phyloP scores from a whole-genome alignment of 2,797 vertebrate genomes.

The Dryobates pubescens region DNA sequence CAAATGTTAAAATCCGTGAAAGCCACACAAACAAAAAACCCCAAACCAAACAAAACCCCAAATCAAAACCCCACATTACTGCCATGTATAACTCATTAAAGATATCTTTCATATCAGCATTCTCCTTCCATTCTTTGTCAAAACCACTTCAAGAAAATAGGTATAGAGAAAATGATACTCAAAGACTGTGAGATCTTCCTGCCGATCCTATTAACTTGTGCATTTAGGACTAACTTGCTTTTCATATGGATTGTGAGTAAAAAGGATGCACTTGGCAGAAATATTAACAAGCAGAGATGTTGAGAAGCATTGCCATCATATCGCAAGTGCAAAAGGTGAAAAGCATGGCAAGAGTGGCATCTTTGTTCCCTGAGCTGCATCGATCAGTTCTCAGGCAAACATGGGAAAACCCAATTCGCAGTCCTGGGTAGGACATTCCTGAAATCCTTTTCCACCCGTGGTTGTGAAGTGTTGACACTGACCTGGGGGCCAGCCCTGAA shows the following conservation, averaged over 20 bases:
- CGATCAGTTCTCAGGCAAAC: not conserved
- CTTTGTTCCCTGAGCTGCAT: not conserved
- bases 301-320: not conserved
- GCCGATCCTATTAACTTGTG: not conserved
- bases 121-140: not conserved
- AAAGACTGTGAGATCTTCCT: not conserved
- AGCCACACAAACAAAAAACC: not conserved
- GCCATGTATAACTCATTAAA: not conserved
- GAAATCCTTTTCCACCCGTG: not conserved
- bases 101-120: not conserved
- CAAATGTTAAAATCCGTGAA: not conserved
- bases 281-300: not conserved
- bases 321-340: not conserved
- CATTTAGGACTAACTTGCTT: not conserved
- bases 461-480: slow-evolving; percentile 41
- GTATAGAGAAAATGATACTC: not conserved
- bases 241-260: not conserved
- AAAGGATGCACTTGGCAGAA: not conserved
- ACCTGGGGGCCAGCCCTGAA: slow-evolving; percentile 54
- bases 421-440: slow-evolving; percentile 17
- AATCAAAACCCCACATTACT: not conserved
- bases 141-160: not conserved
- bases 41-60: no score
- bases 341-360: not conserved
- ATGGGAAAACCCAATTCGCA: not conserved